These are phyloP conservation scores for Ascaphus truei DNA, from an alignment of 2,113 vertebrate genomes.

Conservation along the genomic window DNA sequence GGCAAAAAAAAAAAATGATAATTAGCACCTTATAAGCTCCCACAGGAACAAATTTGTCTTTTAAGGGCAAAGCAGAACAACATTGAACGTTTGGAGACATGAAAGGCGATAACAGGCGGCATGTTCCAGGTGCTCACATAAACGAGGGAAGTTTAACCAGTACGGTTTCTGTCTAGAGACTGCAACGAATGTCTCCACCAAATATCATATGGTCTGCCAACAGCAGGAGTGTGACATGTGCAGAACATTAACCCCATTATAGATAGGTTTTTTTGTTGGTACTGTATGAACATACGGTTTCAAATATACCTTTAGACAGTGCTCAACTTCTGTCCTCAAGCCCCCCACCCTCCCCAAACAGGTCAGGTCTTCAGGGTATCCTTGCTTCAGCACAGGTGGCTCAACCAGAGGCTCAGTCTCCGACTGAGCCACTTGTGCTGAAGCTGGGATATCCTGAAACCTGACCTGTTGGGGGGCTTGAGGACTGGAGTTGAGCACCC, in stretches of 20 bases:
- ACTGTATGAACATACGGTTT: no score
- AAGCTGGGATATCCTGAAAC: no score
- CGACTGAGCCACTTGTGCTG: no score
- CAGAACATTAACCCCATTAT: neutral
- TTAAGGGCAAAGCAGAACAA: conserved; percentile 33
- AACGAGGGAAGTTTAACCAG: conserved; percentile 27
- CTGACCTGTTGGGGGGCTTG: no score
- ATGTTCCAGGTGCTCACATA: conserved; percentile 33
- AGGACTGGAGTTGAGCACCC: no score
- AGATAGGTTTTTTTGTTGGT: no score
- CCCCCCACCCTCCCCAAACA: no score
- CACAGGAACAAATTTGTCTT: conserved; percentile 29
- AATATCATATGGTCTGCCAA: conserved; percentile 19
- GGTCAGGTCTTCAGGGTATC: no score
- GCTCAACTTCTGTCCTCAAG: no score
- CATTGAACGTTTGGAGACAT: conserved; percentile 32
- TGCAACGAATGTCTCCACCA: conserved; percentile 11
- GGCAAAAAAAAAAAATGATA: conserved; percentile 27
- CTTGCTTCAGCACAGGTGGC: no score
- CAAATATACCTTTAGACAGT: no score
- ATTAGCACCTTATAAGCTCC: conserved; percentile 31
- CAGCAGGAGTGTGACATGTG: neutral
- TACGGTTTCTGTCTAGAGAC: conserved; percentile 22
- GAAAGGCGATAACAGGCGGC: conserved; percentile 30
- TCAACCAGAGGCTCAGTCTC: no score